Evolutionary conservation across 37 sponge, comb jelly and placozoan genomes (phyloP), one percentile per base, ranked within the genome.

Genomic region (Cladorhizidae sp.): DNA sequence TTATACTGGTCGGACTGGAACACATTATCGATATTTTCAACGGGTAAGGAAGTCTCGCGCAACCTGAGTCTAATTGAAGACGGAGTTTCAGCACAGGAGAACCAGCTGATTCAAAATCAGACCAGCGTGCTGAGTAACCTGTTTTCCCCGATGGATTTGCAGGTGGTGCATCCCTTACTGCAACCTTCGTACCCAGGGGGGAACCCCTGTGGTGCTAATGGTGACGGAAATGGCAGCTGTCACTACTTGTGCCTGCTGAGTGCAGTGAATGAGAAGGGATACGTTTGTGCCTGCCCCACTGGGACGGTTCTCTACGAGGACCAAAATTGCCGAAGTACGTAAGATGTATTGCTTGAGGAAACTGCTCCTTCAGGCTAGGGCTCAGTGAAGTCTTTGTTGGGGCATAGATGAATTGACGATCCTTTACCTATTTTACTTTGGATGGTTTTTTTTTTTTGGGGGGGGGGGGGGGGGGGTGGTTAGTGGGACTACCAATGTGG

Each of bases 1-100:
- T 33, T 94, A 0, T 94, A 87, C 83, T 90, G 91, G 95, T 80
- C 88, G 22, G 95, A 94, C 77, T 90, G 87, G 88, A 42, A 77
- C n/a, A 56, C 52, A 1, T 21, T 36, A 20, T 17, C 83, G 0
- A 49, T 91, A 9, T 6, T 67, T 2, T 57, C 79, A 6, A 67
- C 67, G 7, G 32, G 74, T 63, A 88, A 78, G 75, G 15, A 37
- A 38, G 59, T 56, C 40, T 72, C 76, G 3, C 18, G 54, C 1
- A 32, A 61, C 35, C 8, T 59, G 11, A 55, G 42, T 71, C 23
- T 36, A 25, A n/a, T 71, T 15, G 38, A 36, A 15, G 25, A 31
- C 31, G 33, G 67, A 17, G 22, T 17, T 3, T 65, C 36, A 3
- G 2, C 67, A 15, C n/a, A n/a, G n/a, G 67, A 32, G 36, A 7